Percentiles rank a stretch among this genome's conserved stretches.
Evolutionary conservation across 2,888 invertebrate species (phyloP).

Genomic region (Eulithis prunata): DNA sequence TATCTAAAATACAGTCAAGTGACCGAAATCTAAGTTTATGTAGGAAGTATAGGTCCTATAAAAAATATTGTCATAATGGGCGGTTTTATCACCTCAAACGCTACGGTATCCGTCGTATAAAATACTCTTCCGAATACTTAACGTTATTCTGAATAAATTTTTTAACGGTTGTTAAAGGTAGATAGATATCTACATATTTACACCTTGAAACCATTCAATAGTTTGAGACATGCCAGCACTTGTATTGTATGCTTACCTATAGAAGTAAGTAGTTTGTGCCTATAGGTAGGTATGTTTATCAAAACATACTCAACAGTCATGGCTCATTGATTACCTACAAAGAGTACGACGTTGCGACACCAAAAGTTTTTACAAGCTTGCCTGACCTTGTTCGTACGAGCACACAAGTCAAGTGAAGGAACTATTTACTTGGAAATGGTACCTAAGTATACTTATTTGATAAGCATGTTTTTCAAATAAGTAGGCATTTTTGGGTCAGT

Average conservation of each 20-base stretch:
- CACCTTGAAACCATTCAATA: neutral
- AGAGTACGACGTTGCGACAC: slow-evolving; percentile 37
- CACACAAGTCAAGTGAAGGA: slow-evolving; percentile 51
- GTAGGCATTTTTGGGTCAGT: slow-evolving; percentile 54
- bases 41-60: too few relatives aligned
- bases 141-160: too few relatives aligned
- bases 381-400: slow-evolving; percentile 57
- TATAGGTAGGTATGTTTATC: too few relatives aligned
- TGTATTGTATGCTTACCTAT: neutral
- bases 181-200: neutral
- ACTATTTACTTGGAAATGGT: slow-evolving; percentile 56
- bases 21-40: too few relatives aligned
- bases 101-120: too few relatives aligned
- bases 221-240: neutral
- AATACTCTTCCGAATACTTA: too few relatives aligned
- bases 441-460: slow-evolving; percentile 45
- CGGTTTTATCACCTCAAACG: too few relatives aligned
- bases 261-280: neutral
- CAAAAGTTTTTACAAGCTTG: slow-evolving; percentile 43
- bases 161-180: too few relatives aligned
- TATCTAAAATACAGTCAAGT: too few relatives aligned
- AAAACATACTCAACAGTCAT: slow-evolving; percentile 24
- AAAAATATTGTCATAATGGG: too few relatives aligned
- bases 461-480: slow-evolving; percentile 51
- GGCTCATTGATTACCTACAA: slow-evolving; percentile 36